Evolutionary conservation across 1,140 invertebrate species (phyloP).

Genomic region (Diachasmimorpha longicaudata): DNA sequence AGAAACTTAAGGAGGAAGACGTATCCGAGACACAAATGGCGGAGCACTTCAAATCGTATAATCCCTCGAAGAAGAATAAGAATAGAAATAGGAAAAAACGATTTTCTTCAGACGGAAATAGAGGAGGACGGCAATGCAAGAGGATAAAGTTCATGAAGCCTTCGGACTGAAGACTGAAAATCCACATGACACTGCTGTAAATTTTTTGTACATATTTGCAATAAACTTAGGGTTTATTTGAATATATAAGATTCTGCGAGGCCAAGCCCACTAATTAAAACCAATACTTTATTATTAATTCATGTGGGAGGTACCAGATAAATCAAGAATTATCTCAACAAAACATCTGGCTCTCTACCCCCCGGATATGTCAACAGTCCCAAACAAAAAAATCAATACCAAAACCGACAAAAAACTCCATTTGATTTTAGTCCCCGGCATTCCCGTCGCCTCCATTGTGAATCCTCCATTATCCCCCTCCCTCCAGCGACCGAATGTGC

Average conservation of each 20-base stretch:
- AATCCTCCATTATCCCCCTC: background rate
- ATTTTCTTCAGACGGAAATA: background rate
- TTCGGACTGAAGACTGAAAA: background rate
- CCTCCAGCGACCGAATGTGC: constrained; percentile 24
- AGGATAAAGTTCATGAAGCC: background rate
- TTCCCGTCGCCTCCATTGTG: background rate
- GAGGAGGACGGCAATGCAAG: background rate
- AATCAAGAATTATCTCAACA: no score
- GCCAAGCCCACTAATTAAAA: no score
- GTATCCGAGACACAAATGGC: constrained; percentile 76
- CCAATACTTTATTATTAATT: no score
- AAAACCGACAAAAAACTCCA: no score
- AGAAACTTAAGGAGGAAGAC: constrained; percentile 67
- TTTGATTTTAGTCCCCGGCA: no score
- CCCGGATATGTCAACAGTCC: no score
- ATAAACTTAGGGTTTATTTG: background rate
- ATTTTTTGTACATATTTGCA: background rate
- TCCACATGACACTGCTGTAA: background rate
- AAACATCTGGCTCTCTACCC: no score
- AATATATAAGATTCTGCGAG: no score
- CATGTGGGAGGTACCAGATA: no score
- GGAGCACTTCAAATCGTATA: constrained; percentile 53
- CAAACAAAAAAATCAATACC: no score
- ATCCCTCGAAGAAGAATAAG: constrained; percentile 18
- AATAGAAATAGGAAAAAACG: background rate